Base-by-base conservation (phyloP, 2,113 vertebrate genomes). In the Colaptes auratus region DNA sequence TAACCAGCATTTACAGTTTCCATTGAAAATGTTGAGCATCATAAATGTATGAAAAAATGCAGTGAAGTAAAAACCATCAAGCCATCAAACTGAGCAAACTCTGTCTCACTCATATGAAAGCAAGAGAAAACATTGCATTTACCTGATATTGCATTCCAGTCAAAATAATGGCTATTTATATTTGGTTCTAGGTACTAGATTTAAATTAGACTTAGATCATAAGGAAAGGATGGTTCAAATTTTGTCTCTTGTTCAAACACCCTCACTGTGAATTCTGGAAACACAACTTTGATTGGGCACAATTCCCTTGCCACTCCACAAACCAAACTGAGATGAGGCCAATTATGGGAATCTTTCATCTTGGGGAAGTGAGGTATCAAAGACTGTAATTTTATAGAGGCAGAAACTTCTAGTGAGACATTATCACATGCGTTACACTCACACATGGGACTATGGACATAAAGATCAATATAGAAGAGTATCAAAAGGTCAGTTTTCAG, bases 401-500 rank as follows among this genome's bases (percentile, higher is more conserved):
- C 27, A 69, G 89, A 86, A 94, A 48, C 44, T 92, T 92, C 69
- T 58, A 76, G 73, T 24, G 66, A 93, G 72, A 76, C 12, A 55
- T 61, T 60, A 77, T 63, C 83, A 63, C 24, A 33, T 64, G 48
- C 0, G 1, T 65, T 84, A 48, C 39, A 65, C 21, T 86, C 53
- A 78, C 69, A 81, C 55, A 8, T 33, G 86, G 70, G 66, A 72
- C 36, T 56, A 3, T 9, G 48, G 66, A 81, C 53, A 21, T 48
- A 58, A 84, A 86, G 65, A 92, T 86, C 77, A 71, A 84, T 60
- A 65, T 4, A 86, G 50, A 44, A 88, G 67, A 42, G n/a, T 20
- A 75, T 7, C 59, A 42, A 64, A 90, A 95, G 65, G 73, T 94
- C 77, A 82, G 16, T 92, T 81, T 86, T 81, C 77, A 92, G 53